phyloP scores from a whole-genome alignment of 2,888 invertebrate species.

The Drosophila rubida region DNA sequence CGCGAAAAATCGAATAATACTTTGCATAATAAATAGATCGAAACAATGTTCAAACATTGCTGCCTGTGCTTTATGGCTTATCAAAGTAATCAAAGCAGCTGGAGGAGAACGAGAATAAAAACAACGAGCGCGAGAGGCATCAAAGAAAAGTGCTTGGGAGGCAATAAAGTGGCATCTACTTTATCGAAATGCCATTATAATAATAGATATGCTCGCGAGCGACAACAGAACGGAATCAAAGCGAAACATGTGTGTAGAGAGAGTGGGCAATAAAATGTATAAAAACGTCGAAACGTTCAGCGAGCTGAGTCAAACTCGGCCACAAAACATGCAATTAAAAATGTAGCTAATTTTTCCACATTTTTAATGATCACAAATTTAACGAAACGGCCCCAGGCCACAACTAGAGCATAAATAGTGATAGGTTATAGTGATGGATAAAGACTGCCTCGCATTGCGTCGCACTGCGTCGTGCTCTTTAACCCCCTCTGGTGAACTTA shows the following conservation, averaged over 20 bases:
- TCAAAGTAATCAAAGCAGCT: not conserved
- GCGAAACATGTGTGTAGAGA: not conserved
- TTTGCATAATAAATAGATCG: too few relatives aligned
- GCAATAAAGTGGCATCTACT: not conserved
- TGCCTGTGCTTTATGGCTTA: too few relatives aligned
- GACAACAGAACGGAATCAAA: not conserved
- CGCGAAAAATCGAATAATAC: too few relatives aligned
- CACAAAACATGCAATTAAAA: constrained; percentile 22
- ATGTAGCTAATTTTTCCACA: constrained; percentile 17
- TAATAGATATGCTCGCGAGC: not conserved
- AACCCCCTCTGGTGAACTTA: not conserved
- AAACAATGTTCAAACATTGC: too few relatives aligned
- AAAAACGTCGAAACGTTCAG: constrained; percentile 23
- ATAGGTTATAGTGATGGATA: not conserved
- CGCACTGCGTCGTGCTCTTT: too few relatives aligned
- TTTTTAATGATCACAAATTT: constrained; percentile 33
- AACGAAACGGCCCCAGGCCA: constrained; percentile 1
- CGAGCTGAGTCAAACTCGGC: not conserved
- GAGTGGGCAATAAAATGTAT: constrained; percentile 13
- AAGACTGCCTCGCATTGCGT: not conserved
- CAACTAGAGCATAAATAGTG: constrained; percentile 1
- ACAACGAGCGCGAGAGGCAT: not conserved
- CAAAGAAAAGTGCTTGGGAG: not conserved
- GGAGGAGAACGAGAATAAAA: not conserved
- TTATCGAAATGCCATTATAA: not conserved